Base-by-base conservation (phyloP, 2,113 vertebrate species). In the Dicerorhinus sumatrensis region DNA sequence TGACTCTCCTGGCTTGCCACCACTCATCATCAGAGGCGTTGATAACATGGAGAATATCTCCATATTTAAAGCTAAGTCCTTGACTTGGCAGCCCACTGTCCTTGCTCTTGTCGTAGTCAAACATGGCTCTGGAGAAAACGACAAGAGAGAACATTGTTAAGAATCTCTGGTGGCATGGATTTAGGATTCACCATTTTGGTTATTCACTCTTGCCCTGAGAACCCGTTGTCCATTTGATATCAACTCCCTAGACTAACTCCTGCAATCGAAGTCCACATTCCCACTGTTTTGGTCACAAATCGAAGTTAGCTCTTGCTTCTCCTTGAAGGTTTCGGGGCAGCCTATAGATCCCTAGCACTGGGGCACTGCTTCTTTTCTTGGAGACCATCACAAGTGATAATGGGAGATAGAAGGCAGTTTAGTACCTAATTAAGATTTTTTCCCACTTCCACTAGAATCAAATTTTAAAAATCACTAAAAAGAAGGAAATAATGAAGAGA, bases 81-180 rank as follows among this genome's bases (percentile, higher is more conserved):
- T 99, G 99, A 97, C 99, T 99, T 69, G 99, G 99, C 65, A 99
- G 99, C 10, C 99, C 99, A 58, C 99, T 99, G 99, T 99, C 99
- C 97, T 99, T 99, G 96, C 99, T 99, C 98, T 99, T 99, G 97
- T 99, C 99, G 70, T 99, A 99, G 99, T 99, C 99, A 98, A 99
- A 99, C 98, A 99, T 99, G 36, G 99, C 99, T 99, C 99, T 99
- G 98, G 27, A 81, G 95, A 81, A 93, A 93, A 90, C 1, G 36
- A 94, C 6, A 97, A 91, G 51, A 91, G 91, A 94, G 0, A 81
- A 72, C 92, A 12, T n/a, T 8, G 73, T 58, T 65, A 93, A 75
- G 27, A 56, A 90, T 14, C 23, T 63, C 17, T 18, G 73, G 39
- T 0, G 46, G 25, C 76, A 46, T 7, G 21, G n/a, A 76, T 9